Percentiles rank a stretch among this genome's conserved stretches.
phyloP scores from a whole-genome alignment of 2,113 vertebrate species.

The Smithornis capensis region DNA sequence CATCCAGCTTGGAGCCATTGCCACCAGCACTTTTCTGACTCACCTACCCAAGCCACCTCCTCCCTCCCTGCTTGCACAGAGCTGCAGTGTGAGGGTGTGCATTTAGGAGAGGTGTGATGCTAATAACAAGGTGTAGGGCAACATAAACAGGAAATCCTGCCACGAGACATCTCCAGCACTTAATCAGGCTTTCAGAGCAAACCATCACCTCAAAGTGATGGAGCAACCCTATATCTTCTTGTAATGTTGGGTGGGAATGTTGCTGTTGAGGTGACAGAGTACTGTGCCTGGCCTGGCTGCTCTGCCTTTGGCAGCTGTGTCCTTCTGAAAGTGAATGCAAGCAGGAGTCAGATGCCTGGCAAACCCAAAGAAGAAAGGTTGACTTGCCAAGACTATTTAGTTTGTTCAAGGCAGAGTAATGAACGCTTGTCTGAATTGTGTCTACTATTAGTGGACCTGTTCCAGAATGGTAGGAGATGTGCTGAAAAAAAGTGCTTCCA shows the following conservation, averaged over 20 bases:
- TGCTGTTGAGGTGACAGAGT: accelerated
- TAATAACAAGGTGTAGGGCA: not conserved
- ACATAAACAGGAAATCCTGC: constrained; percentile 53
- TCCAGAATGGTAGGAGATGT: constrained; percentile 28
- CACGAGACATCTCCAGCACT: not conserved
- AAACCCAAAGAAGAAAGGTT: not conserved
- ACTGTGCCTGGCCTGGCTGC: not conserved
- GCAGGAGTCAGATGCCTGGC: not conserved
- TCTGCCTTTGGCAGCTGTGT: not conserved
- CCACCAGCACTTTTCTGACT: not conserved
- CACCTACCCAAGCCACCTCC: not conserved
- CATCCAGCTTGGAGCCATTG: not conserved
- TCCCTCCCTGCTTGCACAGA: accelerated
- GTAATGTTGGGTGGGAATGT: accelerated
- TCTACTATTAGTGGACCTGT: constrained; percentile 36
- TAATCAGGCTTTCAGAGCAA: not conserved
- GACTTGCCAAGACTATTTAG: constrained; percentile 14
- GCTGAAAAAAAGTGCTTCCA: not conserved
- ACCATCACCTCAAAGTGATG: not conserved
- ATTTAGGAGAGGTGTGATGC: not conserved
- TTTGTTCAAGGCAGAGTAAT: not conserved
- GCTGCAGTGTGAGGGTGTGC: not conserved
- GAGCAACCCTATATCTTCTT: not conserved
- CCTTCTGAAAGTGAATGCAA: not conserved
- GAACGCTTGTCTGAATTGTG: not conserved